Evolutionary conservation across 2,797 vertebrate genomes (phyloP), one percentile per base, ranked within the genome.

Genomic region (Momotus momota): DNA sequence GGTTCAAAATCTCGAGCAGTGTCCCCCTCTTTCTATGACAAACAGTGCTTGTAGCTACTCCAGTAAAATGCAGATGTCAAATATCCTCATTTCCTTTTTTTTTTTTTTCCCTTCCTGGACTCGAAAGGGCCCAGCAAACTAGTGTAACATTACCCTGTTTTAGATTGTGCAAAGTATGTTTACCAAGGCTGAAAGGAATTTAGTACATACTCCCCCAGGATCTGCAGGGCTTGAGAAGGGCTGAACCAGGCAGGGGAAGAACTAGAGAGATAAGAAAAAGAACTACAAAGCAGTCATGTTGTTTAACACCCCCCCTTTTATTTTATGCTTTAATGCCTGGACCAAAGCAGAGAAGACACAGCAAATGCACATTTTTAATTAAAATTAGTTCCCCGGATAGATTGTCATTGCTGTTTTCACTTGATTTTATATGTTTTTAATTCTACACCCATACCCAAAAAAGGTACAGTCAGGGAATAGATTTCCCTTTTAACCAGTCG

Each of bases 121-220:
- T 82, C 51, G 10, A 91, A 82, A 92, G 25, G 29, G 29, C 75
- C 65, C 10, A 4, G 72, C 57, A 58, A 92, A 79, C 23, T 95
- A 88, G 57, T 88, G 88, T 87, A 97, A 89, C 66, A 81, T 13
- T 95, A 73, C 79, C 33, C 89, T 74, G 71, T 9, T 74, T 95
- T 88, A 90, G 88, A 83, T 70, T 94, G 88, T 61, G 60, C 54
- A 91, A 96, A 71, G 89, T 75, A 70, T 96, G 57, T 96, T 97
- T 97, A 96, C 91, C 80, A 90, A 97, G 85, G 71, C 74, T 92
- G 87, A 93, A 96, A 97, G 88, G 96, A 95, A 96, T 97, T 92
- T 81, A 69, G 75, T 86, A 51, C 13, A 31, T 91, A 86, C 71
- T 62, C 92, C 60, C 54, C 79, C 93, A 92, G 38, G 40, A 86